Evolutionary conservation across 2,888 invertebrate species (phyloP).

Genomic region (Phymatocera aterrima): DNA sequence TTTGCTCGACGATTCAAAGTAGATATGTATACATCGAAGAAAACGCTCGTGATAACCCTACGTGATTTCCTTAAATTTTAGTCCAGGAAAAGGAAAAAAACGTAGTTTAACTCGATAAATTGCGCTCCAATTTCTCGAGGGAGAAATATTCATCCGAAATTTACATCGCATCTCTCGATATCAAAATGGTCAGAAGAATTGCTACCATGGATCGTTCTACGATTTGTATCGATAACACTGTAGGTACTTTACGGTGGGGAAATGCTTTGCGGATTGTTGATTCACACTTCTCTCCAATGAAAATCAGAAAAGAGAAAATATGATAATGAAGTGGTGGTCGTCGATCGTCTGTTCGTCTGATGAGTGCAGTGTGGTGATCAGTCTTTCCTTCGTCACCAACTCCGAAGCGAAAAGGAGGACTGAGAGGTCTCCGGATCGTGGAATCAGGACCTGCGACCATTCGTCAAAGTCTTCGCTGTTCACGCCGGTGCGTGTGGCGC

Average conservation of each 20-base stretch:
- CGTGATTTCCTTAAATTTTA: not conserved
- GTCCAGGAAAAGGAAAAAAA: not conserved
- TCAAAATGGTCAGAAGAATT: not conserved
- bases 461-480: slow-evolving; percentile 48
- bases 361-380: slow-evolving; percentile 47
- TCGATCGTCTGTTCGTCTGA: slow-evolving; percentile 25
- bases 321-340: slow-evolving; percentile 7
- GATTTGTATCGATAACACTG: not conserved
- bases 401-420: slow-evolving; percentile 18
- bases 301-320: slow-evolving; percentile 12
- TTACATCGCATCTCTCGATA: not conserved
- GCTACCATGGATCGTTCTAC: not conserved
- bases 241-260: not conserved
- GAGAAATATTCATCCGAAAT: not conserved
- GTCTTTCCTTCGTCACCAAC: slow-evolving; percentile 45
- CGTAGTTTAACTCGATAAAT: not conserved
- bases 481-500: slow-evolving; percentile 45
- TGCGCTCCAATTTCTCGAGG: not conserved
- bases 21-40: not conserved
- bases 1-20: slow-evolving; percentile 21
- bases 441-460: slow-evolving; percentile 47
- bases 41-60: not conserved
- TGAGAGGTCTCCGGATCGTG: slow-evolving; percentile 4
- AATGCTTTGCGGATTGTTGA: not conserved
- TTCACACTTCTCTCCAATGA: not conserved